Evolutionary conservation across 2,797 vertebrate species (phyloP).

Genomic region (Gallinago nigripennis): DNA sequence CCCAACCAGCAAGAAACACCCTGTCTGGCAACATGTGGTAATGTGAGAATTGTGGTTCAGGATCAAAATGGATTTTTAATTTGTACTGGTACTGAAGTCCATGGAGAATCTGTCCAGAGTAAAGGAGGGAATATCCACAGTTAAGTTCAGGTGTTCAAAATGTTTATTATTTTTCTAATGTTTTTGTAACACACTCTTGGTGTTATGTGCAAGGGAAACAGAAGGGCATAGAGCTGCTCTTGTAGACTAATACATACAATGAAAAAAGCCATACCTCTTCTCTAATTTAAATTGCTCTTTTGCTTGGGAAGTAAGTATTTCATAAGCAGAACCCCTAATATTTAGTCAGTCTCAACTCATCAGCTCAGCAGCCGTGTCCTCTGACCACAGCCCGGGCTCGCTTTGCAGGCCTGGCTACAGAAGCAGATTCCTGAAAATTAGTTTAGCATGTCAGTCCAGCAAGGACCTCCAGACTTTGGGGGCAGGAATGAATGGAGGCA

Average conservation of each 20-base stretch:
- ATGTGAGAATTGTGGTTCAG: background rate
- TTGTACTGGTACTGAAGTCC: background rate
- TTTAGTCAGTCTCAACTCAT: background rate
- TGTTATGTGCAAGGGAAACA: background rate
- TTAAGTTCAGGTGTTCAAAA: background rate
- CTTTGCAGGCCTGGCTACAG: background rate
- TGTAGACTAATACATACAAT: background rate
- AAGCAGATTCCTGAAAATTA: slow-evolving; percentile 54
- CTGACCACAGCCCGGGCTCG: background rate
- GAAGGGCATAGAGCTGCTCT: background rate
- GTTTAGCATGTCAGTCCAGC: slow-evolving; percentile 32
- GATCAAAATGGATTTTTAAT: background rate
- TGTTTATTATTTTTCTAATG: background rate
- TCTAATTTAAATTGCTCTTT: background rate
- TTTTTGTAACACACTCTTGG: background rate
- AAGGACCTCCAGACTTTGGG: background rate
- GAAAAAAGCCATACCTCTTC: rapidly evolving
- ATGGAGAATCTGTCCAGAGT: background rate
- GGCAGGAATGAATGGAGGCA: slow-evolving; percentile 27
- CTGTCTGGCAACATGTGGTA: rapidly evolving
- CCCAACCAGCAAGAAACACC: background rate
- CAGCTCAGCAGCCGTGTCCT: background rate
- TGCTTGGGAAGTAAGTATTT: background rate
- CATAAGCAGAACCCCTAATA: background rate
- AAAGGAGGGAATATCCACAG: background rate